Conservation (phyloP, 2,113 vertebrate genomes). For the Progne subis region DNA sequence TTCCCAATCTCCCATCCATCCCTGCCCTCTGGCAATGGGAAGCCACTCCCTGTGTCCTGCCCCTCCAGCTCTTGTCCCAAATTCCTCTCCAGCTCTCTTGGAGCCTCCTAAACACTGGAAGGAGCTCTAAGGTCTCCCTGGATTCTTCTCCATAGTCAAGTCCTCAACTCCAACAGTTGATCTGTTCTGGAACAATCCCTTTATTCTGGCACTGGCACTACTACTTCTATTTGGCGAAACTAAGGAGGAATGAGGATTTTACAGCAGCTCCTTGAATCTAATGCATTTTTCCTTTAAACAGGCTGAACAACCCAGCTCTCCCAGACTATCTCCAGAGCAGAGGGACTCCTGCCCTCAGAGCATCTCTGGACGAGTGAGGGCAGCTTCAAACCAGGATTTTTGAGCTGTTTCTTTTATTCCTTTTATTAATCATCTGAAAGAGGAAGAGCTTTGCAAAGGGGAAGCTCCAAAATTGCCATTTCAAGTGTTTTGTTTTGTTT, state of each 20-base stretch:
- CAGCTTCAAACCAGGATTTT: not conserved
- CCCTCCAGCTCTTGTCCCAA: not conserved
- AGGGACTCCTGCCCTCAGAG: not conserved
- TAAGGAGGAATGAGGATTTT: not conserved
- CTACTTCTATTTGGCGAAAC: not conserved
- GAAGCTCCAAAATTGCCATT: not conserved
- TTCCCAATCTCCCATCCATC: rapidly evolving
- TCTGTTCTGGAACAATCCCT: not conserved
- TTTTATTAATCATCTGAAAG: not conserved
- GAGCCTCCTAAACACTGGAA: rapidly evolving
- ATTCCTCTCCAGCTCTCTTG: not conserved
- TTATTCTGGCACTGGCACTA: not conserved
- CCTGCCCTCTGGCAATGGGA: not conserved
- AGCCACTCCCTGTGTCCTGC: not conserved
- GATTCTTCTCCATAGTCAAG: rapidly evolving
- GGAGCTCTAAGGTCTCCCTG: rapidly evolving
- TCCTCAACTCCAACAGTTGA: not conserved
- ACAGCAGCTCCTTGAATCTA: not conserved
- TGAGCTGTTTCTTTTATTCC: not conserved
- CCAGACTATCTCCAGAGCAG: not conserved
- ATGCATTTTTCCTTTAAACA: not conserved
- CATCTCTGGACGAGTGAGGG: not conserved
- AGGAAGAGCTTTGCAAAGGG: not conserved
- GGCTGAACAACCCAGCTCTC: not conserved
- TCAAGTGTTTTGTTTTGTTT: constrained; percentile 34